Conservation (phyloP, 2,113 vertebrate genomes). For the Saguinus midas region DNA sequence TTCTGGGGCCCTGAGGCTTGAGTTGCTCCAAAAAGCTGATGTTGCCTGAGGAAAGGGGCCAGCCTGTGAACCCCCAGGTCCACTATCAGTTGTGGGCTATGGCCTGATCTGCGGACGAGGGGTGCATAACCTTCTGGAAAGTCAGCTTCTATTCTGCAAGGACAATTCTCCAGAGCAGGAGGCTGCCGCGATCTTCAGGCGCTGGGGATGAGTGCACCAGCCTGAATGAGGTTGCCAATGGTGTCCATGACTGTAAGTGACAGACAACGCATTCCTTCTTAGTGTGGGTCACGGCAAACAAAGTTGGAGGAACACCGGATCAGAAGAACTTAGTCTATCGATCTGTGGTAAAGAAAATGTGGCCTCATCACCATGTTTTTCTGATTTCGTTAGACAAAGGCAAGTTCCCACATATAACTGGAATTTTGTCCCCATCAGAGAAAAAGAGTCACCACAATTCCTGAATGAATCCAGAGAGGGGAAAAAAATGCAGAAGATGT, state of each 20-base stretch:
- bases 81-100: neutral
- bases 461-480: neutral
- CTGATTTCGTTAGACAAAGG: conserved; percentile 11
- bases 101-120: neutral
- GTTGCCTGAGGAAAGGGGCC: neutral
- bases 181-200: neutral
- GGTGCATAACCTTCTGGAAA: neutral
- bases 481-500: neutral
- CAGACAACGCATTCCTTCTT: neutral
- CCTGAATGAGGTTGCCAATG: neutral
- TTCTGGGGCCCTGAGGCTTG: neutral
- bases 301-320: neutral
- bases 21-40: neutral
- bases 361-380: neutral
- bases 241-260: neutral
- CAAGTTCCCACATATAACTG: neutral
- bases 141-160: neutral
- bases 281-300: neutral
- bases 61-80: neutral
- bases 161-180: neutral
- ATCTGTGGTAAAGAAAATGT: neutral
- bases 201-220: neutral
- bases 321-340: neutral
- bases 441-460: neutral
- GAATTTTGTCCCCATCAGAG: neutral